Evolutionary conservation across 2,888 invertebrate genomes (phyloP).

Genomic region (Drosophila austrosaltans): DNA sequence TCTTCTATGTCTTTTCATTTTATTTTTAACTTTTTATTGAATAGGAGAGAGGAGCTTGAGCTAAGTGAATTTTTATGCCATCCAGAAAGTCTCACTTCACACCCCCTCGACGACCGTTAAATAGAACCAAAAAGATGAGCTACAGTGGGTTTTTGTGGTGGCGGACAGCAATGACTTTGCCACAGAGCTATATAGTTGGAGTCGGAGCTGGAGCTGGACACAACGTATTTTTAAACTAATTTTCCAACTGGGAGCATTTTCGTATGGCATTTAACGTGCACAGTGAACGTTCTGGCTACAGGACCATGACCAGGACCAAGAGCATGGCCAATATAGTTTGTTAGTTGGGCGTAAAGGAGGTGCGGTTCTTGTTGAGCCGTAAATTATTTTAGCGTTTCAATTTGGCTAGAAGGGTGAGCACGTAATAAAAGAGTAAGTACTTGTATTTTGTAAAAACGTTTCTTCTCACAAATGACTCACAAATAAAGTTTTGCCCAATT

Average conservation of each 20-base stretch:
- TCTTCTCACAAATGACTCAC: background rate
- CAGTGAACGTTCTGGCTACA: constrained; percentile 16
- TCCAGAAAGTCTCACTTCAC: constrained; percentile 46
- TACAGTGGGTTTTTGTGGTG: constrained; percentile 13
- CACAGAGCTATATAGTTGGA: background rate
- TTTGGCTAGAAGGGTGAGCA: constrained; percentile 55
- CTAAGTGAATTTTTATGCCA: constrained; percentile 77
- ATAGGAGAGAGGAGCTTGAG: constrained; percentile 33
- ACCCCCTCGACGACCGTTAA: constrained; percentile 9
- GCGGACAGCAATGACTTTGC: constrained; percentile 12
- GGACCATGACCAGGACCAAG: constrained; percentile 28
- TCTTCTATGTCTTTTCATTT: constrained; percentile 23
- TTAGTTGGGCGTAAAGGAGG: constrained; percentile 13
- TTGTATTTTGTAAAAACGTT: background rate
- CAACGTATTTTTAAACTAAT: constrained; percentile 77
- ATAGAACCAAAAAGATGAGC: constrained; percentile 14
- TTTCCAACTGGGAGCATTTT: constrained; percentile 78
- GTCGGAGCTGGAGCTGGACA: background rate
- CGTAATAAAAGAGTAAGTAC: constrained; percentile 2
- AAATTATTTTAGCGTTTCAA: constrained; percentile 76
- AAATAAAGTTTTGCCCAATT: constrained; percentile 41
- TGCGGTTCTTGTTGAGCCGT: constrained; percentile 58
- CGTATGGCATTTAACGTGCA: constrained; percentile 53
- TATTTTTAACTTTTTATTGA: constrained; percentile 47
- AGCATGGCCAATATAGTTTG: constrained; percentile 32